A percentile compares a stretch with the other conserved stretches of the same genome.
Evolutionary conservation across 2,113 vertebrate genomes (phyloP).

Genomic region (Saguinus midas): DNA sequence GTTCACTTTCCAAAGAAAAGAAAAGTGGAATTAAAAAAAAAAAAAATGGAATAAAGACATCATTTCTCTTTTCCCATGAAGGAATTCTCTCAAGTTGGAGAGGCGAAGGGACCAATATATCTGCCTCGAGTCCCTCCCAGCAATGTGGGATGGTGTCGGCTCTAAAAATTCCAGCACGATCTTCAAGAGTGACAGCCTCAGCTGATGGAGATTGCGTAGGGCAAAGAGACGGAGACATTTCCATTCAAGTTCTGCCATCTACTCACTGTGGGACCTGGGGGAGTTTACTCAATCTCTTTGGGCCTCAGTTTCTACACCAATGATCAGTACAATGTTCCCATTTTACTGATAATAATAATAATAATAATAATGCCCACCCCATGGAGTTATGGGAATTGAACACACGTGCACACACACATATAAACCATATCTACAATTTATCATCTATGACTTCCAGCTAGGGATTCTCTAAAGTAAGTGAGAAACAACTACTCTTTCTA

Average conservation of each 20-base stretch:
- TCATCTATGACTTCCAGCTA: neutral
- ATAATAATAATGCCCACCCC: neutral
- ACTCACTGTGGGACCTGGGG: neutral
- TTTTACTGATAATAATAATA: no score
- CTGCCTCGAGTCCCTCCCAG: neutral
- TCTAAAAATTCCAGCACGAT: neutral
- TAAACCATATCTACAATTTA: rapidly evolving
- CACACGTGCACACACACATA: neutral
- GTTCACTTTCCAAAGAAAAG: neutral
- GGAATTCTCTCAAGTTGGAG: neutral
- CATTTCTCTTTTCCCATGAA: neutral
- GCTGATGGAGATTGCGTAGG: rapidly evolving
- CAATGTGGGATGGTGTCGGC: neutral
- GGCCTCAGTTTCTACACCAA: neutral
- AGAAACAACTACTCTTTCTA: neutral
- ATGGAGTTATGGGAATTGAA: neutral
- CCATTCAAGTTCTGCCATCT: neutral
- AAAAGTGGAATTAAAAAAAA: neutral
- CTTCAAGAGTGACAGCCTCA: no score
- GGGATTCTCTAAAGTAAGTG: neutral
- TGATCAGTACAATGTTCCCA: neutral
- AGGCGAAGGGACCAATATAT: neutral
- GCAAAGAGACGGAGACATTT: neutral
- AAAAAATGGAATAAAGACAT: neutral
- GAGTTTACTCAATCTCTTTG: neutral